Evolutionary conservation across 2,888 invertebrate genomes (phyloP), one percentile per base, ranked within the genome.

Genomic region (Macrophya annulata): DNA sequence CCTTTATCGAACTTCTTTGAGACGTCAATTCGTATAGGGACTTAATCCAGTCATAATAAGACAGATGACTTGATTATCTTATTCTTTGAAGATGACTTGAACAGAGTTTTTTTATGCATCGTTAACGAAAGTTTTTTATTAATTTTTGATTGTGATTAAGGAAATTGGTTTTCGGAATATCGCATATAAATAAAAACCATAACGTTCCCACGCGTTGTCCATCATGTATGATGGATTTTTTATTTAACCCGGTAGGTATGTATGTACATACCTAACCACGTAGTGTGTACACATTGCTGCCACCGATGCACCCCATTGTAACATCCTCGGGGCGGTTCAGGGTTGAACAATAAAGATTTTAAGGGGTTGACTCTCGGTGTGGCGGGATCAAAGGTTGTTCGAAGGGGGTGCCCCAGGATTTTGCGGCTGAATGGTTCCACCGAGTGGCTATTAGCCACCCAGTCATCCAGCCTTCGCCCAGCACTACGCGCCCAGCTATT

Each of bases 391-490:
- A 93, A 93, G 92, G 91, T 91, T 89, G 91, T 88, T 88, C 89
- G 88, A 90, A 92, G 92, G 92, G 92, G 89, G 90, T 88, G 88
- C 86, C 89, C 68, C 68, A 48, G 83, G 83, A 83, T 83, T 83
- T 65, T 71, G 48, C 83, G 68, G 90, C 90, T 91, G 90, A 92
- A 91, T 90, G 91, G 90, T 90, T 91, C 90, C 89, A 91, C 90
- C 90, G 92, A 92, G 92, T 92, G 92, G 92, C 92, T 92, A 92
- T 92, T 92, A 92, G 90, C 90, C 91, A 90, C 89, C 90, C 87
- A 81, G 81, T 81, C 81, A 87, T 86, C 87, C 85, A 86, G 82
- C 89, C 89, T 89, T 85, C 88, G 17, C 25, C 77, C 55, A 37
- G 40, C 77, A 55, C 77, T 77, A 48, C n/a, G 59, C 40, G 40